Evolutionary conservation across 64 coral and sea anemone species (phyloP), one percentile per base, ranked within the genome.

Genomic region (Orbicella faveolata): DNA sequence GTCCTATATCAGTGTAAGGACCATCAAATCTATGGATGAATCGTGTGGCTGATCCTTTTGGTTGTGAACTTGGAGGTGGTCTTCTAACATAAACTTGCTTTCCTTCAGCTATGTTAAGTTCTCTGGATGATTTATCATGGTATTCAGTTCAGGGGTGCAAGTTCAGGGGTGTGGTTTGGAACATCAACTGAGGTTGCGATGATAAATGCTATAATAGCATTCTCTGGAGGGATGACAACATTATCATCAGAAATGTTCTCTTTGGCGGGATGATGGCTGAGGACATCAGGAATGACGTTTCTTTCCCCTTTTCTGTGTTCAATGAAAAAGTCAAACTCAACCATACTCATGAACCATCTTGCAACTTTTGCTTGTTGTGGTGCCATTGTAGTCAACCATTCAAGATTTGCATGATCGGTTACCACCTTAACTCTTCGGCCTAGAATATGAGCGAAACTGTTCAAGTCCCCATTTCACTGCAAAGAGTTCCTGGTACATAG

Each of bases 391-490:
- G 87, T 78, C 1, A 89, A 34, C 87, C 73, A 89, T 26, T 57
- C 11, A 7, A 89, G 63, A 61, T 78, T 78, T 34, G 57, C 75
- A 79, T 89, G 87, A 59, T 89, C 87, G 20, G 87, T 89, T 2
- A 78, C 6, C 12, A 89, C 74, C 65, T 65, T 89, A 26, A 79
- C 20, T 25, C 74, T 23, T 30, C 75, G 87, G 53, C 87, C 87
- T 79, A 79, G 75, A 36, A 79, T 37, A 9, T 89, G 48, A 21
- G 13, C 87, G 75, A 79, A 89, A 89, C 37, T 79, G 87, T 79
- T 89, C 87, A 23, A 89, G 36, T 25, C 54, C 87, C 87, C 87
- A 89, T 17, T 79, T 79, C 8, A 89, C 21, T 2, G 61, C 87
- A 36, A 78, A 89, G 1, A 78, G 61, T 69, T 77, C 75, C 62